A percentile compares a stretch with the other conserved stretches of the same genome.
phyloP scores from a whole-genome alignment of 2,113 vertebrate species.

The Salvelinus fontinalis region DNA sequence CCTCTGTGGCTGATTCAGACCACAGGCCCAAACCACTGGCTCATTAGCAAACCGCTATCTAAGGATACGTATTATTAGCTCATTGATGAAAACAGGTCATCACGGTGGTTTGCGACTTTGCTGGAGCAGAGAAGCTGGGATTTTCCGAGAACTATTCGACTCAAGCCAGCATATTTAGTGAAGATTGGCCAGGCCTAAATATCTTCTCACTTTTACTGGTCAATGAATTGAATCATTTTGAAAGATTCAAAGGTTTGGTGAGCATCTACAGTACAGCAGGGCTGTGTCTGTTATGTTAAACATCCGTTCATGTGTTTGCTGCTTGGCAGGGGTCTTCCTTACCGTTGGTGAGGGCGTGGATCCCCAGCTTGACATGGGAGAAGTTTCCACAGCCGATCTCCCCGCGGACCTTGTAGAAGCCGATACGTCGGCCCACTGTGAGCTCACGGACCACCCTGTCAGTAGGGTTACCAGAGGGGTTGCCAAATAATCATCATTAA shows the following conservation, averaged over 20 bases:
- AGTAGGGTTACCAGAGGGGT: not conserved
- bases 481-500: not conserved
- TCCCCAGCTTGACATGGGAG: conserved; percentile 94
- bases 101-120: conserved; percentile 18
- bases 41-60: conserved; percentile 43
- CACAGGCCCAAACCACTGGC: conserved; percentile 24
- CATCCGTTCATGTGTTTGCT: no score
- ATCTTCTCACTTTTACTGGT: no score
- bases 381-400: conserved; percentile 98
- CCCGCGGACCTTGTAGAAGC: conserved; percentile 92
- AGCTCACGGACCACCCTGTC: conserved; percentile 88
- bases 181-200: no score
- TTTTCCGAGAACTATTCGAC: not conserved
- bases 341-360: conserved; percentile 96
- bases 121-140: not conserved
- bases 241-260: no score
- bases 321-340: conserved; percentile 34
- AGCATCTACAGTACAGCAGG: no score
- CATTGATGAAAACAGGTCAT: conserved; percentile 14
- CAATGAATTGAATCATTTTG: no score
- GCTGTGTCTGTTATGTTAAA: no score
- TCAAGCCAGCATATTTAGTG: not conserved
- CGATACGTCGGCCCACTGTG: conserved; percentile 91
- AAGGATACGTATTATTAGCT: conserved; percentile 28
- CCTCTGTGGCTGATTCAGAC: conserved; percentile 56